phyloP scores from a whole-genome alignment of 2,113 vertebrate species.

The Isichthys henryi region DNA sequence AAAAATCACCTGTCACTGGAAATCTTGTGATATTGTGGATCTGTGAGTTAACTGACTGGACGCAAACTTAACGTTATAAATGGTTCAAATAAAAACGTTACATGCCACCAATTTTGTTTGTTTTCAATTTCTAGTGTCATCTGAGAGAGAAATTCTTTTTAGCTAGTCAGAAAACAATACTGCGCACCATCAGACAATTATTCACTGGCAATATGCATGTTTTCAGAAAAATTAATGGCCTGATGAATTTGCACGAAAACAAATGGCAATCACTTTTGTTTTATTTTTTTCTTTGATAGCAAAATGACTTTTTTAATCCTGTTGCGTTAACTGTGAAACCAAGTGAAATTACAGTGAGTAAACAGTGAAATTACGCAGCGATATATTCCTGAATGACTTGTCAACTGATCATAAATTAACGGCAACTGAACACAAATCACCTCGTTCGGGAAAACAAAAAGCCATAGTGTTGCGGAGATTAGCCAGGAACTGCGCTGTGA shows the following conservation, averaged over 20 bases:
- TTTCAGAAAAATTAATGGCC: background rate
- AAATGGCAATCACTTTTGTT: background rate
- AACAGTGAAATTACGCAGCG: conserved; percentile 5
- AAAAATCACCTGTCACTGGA: conserved; percentile 17
- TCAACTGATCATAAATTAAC: conserved; percentile 13
- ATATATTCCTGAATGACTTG: conserved; percentile 4
- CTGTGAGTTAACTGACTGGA: background rate
- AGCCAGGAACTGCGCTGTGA: background rate
- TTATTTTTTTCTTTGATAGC: background rate
- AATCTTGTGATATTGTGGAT: background rate
- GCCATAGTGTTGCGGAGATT: background rate
- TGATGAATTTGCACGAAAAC: background rate
- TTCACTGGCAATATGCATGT: background rate
- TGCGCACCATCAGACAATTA: background rate
- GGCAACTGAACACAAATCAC: background rate
- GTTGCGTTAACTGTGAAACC: background rate
- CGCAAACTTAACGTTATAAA: background rate
- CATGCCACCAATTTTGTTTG: background rate
- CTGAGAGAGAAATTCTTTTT: background rate
- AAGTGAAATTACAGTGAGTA: background rate
- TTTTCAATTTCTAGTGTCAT: background rate
- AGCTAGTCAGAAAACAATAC: background rate
- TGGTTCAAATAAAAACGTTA: background rate
- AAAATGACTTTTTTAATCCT: background rate
- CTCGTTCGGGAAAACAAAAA: background rate